Evolutionary conservation across 1,140 invertebrate genomes (phyloP), one percentile per base, ranked within the genome.

Genomic region (Aethina tumida): DNA sequence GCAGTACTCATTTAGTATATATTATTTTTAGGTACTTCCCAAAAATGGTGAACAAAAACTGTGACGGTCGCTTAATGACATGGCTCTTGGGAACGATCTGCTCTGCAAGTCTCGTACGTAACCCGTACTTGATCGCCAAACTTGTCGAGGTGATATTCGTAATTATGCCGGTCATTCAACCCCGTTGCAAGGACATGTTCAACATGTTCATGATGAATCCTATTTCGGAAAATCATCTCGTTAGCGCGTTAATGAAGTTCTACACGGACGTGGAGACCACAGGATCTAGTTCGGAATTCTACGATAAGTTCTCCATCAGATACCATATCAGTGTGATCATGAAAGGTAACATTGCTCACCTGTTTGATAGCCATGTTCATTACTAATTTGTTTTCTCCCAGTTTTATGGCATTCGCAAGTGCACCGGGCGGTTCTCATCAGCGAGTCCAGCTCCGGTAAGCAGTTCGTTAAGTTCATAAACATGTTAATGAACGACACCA

Each of bases 401-500:
- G 55, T 53, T 19, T 61, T 62, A 59, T 62, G 60, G 60, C 47
- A 46, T 15, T 60, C 56, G 5, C 49, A 58, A 8, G 42, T 58
- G 2, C 77, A 79, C 47, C 66, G 74, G 25, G 65, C 78, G 52
- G 77, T 82, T 2, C 77, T 89, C n/a, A 73, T 88, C 22, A 79
- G 81, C 48, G 85, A 89, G 58, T 86, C 83, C 14, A 77, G 78
- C 47, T 81, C 78, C 34, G 87, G 87, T 6, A 88, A 88, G 47
- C 87, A 97, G 61, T 98, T 98, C 66, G 89, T 97, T 3, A 91
- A 94, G 50, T 99, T 98, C 60, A 81, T 97, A 17, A 99, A 99
- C 62, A 97, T 98, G 92, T 65, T 98, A 27, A 98, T 98, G 88
- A 99, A 98, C 59, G 95, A 98, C 59, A 97, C 93, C 5, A 98